Percentiles rank a stretch among this genome's conserved stretches.
phyloP scores from a whole-genome alignment of 2,888 invertebrate species.

The Hemithea aestivaria region DNA sequence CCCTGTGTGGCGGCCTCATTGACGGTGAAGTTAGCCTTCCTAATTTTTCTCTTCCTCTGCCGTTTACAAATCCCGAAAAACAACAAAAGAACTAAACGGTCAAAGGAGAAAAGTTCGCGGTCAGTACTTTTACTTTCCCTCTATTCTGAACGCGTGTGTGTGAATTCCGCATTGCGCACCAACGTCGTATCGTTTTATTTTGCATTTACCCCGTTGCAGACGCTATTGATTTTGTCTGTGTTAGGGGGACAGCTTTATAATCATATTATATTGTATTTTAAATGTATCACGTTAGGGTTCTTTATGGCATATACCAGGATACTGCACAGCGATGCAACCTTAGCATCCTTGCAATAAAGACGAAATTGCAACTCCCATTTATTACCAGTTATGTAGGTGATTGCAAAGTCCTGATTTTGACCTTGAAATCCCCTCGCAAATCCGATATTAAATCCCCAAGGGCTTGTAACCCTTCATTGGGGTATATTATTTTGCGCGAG shows the following conservation, averaged over 20 bases:
- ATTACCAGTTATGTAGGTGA: constrained; percentile 18
- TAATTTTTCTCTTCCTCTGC: too few species aligned
- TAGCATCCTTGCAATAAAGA: constrained; percentile 16
- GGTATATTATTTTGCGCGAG: constrained; percentile 19
- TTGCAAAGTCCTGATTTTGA: constrained; percentile 27
- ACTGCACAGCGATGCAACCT: constrained; percentile 5
- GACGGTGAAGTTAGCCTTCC: too few species aligned
- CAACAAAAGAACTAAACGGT: neutral
- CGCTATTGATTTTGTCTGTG: constrained; percentile 78
- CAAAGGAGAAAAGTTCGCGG: constrained; percentile 1
- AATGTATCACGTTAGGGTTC: constrained; percentile 60
- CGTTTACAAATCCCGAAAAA: too few species aligned
- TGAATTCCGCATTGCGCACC: constrained; percentile 36
- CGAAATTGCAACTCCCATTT: constrained; percentile 9
- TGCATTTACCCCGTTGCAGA: constrained; percentile 65
- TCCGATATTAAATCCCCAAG: constrained; percentile 25
- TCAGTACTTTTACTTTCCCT: constrained; percentile 13
- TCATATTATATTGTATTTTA: constrained; percentile 74
- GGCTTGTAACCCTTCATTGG: constrained; percentile 30
- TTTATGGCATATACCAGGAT: constrained; percentile 26
- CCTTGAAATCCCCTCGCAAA: constrained; percentile 35
- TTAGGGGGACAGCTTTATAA: constrained; percentile 75
- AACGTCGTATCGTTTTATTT: constrained; percentile 43
- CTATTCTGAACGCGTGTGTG: constrained; percentile 17
- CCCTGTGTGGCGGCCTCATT: too few species aligned